phyloP scores from a whole-genome alignment of 1,140 invertebrate species.

The Adoxophyes honmai region DNA sequence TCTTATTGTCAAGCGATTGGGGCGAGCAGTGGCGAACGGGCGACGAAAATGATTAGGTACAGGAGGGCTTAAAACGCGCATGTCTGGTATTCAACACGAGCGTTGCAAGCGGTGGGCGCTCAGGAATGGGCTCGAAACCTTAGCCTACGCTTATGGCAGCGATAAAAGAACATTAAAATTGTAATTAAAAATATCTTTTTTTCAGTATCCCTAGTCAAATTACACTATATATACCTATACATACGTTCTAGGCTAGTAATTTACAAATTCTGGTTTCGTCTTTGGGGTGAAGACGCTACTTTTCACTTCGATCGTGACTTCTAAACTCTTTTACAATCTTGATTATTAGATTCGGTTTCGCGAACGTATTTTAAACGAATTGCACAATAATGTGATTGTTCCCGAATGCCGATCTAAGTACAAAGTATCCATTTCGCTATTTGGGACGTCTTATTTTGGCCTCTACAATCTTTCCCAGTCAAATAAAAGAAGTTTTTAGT shows the following conservation, averaged over 20 bases:
- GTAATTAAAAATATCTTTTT: conserved; percentile 74
- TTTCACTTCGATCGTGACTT: conserved; percentile 4
- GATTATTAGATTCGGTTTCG: too few relatives aligned
- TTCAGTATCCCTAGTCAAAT: conserved; percentile 45
- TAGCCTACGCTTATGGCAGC: conserved; percentile 63
- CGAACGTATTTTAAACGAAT: too few relatives aligned
- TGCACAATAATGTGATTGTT: too few relatives aligned
- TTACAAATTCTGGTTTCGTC: conserved; percentile 49
- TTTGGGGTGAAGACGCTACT: conserved; percentile 36
- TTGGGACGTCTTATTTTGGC: conserved; percentile 10
- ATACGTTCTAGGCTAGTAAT: conserved; percentile 53
- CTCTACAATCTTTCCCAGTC: background rate
- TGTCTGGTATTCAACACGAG: background rate
- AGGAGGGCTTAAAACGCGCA: conserved; percentile 5
- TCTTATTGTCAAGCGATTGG: conserved; percentile 14
- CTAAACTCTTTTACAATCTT: too few relatives aligned
- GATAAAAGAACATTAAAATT: conserved; percentile 53
- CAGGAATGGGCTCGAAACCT: conserved; percentile 46
- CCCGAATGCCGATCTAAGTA: background rate
- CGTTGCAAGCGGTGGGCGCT: background rate
- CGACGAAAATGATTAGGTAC: too few relatives aligned
- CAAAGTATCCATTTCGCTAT: background rate
- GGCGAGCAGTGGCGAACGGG: conserved; percentile 5
- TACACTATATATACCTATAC: conserved; percentile 45
- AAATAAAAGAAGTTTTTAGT: background rate